Evolutionary conservation across 2,113 vertebrate genomes (phyloP).

Genomic region (Strix aluco): DNA sequence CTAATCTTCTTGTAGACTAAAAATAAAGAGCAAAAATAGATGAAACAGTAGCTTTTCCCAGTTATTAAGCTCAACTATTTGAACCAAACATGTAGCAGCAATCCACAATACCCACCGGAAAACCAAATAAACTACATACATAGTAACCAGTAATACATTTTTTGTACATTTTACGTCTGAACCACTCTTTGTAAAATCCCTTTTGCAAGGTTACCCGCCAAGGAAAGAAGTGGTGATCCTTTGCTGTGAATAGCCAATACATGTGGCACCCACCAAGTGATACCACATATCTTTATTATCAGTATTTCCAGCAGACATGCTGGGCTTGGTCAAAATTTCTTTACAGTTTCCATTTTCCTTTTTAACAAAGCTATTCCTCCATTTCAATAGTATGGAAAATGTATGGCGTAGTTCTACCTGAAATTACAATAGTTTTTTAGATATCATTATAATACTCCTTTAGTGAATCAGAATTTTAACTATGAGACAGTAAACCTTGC

Average conservation of each 20-base stretch:
- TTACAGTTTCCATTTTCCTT: neutral
- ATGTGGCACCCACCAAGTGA: neutral
- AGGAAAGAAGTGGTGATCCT: neutral
- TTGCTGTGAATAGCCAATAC: neutral
- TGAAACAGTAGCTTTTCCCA: conserved; percentile 16
- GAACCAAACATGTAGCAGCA: neutral
- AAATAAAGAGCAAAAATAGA: conserved; percentile 25
- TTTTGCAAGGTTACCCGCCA: neutral
- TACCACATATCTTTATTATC: neutral
- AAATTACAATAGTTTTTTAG: conserved; percentile 16
- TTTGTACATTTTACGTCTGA: neutral
- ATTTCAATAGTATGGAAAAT: conserved; percentile 15
- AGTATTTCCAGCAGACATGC: neutral
- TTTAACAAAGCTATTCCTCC: neutral
- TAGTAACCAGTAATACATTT: no score
- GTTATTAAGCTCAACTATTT: neutral
- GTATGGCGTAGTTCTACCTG: neutral
- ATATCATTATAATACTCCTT: neutral
- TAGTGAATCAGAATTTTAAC: conserved; percentile 32
- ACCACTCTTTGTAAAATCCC: neutral
- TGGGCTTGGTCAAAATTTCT: neutral
- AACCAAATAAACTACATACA: neutral
- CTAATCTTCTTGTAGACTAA: conserved; percentile 41
- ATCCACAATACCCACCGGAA: neutral
- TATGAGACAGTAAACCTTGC: conserved; percentile 31